phyloP scores from a whole-genome alignment of 2,888 invertebrate genomes.

The Harpalus rufipes region DNA sequence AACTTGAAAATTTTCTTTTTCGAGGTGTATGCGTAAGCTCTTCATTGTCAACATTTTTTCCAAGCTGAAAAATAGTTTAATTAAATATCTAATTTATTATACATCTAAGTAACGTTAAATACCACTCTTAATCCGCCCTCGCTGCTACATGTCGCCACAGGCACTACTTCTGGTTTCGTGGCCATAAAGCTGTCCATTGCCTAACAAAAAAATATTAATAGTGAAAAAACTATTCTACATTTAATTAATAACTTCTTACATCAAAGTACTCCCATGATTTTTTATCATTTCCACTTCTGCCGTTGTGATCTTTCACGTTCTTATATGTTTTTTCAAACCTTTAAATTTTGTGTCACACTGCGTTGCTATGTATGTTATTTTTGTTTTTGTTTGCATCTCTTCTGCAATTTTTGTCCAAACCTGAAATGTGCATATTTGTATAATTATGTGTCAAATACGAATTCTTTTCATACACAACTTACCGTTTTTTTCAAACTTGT shows the following conservation, averaged over 20 bases:
- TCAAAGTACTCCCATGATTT: background rate
- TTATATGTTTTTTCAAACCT: background rate
- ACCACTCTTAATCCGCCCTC: too few relatives aligned
- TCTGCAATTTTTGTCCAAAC: background rate
- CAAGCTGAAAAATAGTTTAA: too few relatives aligned
- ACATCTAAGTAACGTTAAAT: too few relatives aligned
- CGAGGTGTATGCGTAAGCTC: too few relatives aligned
- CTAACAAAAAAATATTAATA: background rate
- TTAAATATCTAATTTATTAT: background rate
- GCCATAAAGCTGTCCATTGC: background rate
- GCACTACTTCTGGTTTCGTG: background rate
- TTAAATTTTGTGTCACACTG: background rate
- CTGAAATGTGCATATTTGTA: background rate
- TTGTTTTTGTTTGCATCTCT: background rate
- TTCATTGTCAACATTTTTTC: too few relatives aligned
- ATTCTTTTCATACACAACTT: constrained; percentile 1
- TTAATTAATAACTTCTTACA: background rate
- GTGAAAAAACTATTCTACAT: background rate
- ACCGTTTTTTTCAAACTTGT: background rate
- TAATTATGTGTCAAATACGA: background rate
- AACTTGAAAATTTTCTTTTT: too few relatives aligned
- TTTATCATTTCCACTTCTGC: background rate
- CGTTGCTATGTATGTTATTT: background rate
- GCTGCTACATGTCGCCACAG: background rate
- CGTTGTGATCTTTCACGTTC: background rate